These are phyloP conservation scores for Oophaga pumilio DNA, from an alignment of 2,113 vertebrate species.

Conservation along the genomic window DNA sequence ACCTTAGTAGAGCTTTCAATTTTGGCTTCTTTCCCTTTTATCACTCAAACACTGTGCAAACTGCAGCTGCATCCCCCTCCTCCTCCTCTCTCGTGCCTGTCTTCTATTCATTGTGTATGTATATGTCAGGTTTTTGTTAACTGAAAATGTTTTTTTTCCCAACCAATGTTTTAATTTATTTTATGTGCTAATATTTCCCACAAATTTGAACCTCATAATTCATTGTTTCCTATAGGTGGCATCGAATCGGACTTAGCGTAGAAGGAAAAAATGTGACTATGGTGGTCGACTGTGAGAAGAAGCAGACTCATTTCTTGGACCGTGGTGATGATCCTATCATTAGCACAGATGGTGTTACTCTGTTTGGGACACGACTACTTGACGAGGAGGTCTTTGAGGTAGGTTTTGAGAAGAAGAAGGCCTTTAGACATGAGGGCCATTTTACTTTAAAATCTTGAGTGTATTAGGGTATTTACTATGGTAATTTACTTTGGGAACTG, in stretches of 20 bases:
- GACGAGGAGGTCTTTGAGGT: conserved; percentile 87
- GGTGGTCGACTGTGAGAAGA: conserved; percentile 79
- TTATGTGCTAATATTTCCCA: background rate
- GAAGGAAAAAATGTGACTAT: conserved; percentile 75
- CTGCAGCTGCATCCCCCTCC: background rate
- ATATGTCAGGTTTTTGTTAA: background rate
- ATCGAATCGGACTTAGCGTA: conserved; percentile 84
- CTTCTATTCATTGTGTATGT: background rate
- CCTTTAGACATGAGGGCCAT: background rate
- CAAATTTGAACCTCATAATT: background rate
- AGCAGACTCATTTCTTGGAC: conserved; percentile 70
- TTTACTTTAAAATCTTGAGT: background rate
- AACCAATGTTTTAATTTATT: background rate
- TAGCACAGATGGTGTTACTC: conserved; percentile 78
- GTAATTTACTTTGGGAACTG: no score
- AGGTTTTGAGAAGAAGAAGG: conserved; percentile 29
- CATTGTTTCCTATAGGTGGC: conserved; percentile 78
- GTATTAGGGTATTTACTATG: no score
- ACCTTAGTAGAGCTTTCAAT: no score
- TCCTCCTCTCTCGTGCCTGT: background rate
- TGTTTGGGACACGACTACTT: conserved; percentile 81
- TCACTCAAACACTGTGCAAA: background rate
- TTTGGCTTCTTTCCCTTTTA: no score
- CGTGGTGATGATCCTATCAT: conserved; percentile 71
- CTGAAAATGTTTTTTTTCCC: background rate